Evolutionary conservation across 2,888 invertebrate genomes (phyloP).

Genomic region (Molorchus minor): DNA sequence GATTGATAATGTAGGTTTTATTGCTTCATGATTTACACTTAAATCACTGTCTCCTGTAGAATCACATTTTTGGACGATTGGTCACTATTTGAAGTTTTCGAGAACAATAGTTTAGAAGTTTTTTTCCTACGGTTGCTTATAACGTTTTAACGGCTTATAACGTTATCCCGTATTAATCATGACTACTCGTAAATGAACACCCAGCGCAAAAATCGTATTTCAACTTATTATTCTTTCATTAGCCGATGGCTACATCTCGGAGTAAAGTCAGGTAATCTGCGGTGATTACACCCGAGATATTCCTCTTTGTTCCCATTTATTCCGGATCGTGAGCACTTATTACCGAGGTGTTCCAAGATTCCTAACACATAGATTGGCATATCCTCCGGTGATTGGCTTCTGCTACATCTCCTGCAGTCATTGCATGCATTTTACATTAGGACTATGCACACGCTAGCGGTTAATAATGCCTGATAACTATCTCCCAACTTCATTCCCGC

Average conservation of each 20-base stretch:
- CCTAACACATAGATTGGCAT: constrained; percentile 25
- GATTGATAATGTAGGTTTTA: too few species aligned
- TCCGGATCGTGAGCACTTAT: constrained; percentile 21
- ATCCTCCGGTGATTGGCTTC: constrained; percentile 29
- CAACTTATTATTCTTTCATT: constrained; percentile 2
- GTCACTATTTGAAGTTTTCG: too few species aligned
- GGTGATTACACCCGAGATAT: constrained; percentile 44
- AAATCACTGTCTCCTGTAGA: too few species aligned
- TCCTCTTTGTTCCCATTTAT: constrained; percentile 16
- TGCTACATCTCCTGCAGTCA: constrained; percentile 20
- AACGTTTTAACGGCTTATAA: too few species aligned
- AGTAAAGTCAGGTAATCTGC: constrained; percentile 45
- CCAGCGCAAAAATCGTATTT: too few species aligned
- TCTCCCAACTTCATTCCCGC: constrained; percentile 15
- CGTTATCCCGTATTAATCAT: too few species aligned
- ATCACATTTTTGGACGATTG: too few species aligned
- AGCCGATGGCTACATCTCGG: constrained; percentile 29
- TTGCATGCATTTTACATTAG: constrained; percentile 34
- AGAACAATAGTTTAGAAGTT: too few species aligned
- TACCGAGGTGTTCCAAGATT: constrained; percentile 27
- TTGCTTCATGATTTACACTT: too few species aligned
- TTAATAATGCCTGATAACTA: constrained; percentile 36
- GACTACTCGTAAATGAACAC: too few species aligned
- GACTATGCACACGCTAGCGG: constrained; percentile 24
- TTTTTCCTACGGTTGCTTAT: too few species aligned